Evolutionary conservation across 2,113 vertebrate genomes (phyloP).

Genomic region (Onychostruthus taczanowskii): DNA sequence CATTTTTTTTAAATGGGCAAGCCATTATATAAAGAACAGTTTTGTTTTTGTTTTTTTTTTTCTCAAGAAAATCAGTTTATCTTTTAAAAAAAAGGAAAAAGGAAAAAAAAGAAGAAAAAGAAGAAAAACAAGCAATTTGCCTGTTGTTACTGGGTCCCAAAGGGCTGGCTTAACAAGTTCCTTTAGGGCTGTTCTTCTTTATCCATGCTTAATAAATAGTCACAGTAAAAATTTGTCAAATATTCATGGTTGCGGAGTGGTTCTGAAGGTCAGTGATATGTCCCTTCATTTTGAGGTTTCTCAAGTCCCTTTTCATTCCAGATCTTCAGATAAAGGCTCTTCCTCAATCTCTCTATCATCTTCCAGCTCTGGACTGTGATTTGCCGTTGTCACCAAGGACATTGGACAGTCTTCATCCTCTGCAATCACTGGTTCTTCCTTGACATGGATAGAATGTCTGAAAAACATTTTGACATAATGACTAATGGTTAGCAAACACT

Average conservation of each 20-base stretch:
- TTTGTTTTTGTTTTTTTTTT: slow-evolving; percentile 53
- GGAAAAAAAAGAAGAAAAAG: slow-evolving; percentile 46
- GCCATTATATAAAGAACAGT: slow-evolving; percentile 85
- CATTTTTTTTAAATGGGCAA: slow-evolving; percentile 83
- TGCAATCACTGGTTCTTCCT: slow-evolving; percentile 97
- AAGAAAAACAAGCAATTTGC: slow-evolving; percentile 83
- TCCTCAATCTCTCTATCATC: slow-evolving; percentile 98
- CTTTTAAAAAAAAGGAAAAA: slow-evolving; percentile 71
- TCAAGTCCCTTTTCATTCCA: slow-evolving; percentile 88
- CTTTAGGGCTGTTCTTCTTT: slow-evolving; percentile 90
- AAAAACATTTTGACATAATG: slow-evolving; percentile 43
- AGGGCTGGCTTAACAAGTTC: slow-evolving; percentile 94
- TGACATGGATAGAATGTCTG: slow-evolving; percentile 95
- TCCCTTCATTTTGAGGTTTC: slow-evolving; percentile 82
- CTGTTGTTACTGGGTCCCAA: slow-evolving; percentile 87
- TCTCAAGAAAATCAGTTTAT: slow-evolving; percentile 84
- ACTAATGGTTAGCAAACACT: not conserved
- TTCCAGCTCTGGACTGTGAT: slow-evolving; percentile 98
- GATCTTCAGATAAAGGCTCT: slow-evolving; percentile 98
- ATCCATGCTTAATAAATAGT: slow-evolving; percentile 99
- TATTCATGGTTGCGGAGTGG: slow-evolving; percentile 89
- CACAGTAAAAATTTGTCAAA: slow-evolving; percentile 93
- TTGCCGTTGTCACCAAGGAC: slow-evolving; percentile 98
- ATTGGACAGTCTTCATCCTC: slow-evolving; percentile 98
- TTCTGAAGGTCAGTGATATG: slow-evolving; percentile 88